Conservation (phyloP, 2,113 vertebrate genomes). For the Saccopteryx leptura region DNA sequence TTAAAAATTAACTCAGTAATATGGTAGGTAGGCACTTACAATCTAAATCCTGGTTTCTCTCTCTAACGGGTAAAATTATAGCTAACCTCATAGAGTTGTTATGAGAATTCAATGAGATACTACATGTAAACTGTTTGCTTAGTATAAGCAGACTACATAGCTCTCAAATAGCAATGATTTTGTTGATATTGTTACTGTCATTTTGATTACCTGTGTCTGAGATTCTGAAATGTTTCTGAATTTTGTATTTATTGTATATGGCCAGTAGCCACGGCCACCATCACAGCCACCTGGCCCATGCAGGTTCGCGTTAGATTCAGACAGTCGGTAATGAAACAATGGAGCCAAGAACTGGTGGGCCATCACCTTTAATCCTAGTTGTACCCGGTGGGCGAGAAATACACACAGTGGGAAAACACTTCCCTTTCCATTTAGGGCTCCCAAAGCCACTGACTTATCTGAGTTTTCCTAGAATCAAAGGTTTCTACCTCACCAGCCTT, state of each 20-base stretch:
- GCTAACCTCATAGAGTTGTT: neutral
- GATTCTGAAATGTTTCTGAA: neutral
- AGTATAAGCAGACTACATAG: neutral
- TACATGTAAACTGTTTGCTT: neutral
- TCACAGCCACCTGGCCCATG: too few relatives aligned
- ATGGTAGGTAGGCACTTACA: neutral
- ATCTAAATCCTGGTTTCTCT: neutral
- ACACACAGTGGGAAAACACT: too few relatives aligned
- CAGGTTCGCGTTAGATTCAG: too few relatives aligned
- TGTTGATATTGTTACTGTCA: neutral
- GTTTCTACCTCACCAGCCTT: too few relatives aligned
- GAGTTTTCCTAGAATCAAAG: too few relatives aligned
- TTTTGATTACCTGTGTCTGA: neutral
- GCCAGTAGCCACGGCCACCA: too few relatives aligned
- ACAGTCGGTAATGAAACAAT: too few relatives aligned
- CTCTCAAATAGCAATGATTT: neutral
- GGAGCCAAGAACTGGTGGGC: too few relatives aligned
- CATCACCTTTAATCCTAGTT: too few relatives aligned
- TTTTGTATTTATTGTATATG: neutral
- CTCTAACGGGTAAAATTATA: neutral
- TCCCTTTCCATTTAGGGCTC: too few relatives aligned
- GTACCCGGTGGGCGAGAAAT: too few relatives aligned
- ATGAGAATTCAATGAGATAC: neutral
- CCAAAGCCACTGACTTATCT: too few relatives aligned
- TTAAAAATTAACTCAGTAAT: neutral